Conservation (phyloP, 2,113 vertebrate genomes). For the Poeciliopsis turrubarensis region DNA sequence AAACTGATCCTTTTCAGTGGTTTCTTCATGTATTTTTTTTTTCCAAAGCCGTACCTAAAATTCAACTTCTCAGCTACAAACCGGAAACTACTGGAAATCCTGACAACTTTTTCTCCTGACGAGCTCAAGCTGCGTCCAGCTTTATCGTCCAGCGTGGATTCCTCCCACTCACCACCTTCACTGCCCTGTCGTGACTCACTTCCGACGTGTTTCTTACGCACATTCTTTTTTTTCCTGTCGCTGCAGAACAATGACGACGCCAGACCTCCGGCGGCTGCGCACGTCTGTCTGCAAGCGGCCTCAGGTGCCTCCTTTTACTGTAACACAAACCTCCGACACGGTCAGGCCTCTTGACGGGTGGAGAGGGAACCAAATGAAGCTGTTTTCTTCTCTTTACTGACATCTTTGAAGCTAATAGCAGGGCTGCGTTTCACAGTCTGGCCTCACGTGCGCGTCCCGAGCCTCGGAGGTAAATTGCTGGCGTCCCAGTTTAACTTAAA, state of each 20-base stretch:
- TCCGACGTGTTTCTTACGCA: not conserved
- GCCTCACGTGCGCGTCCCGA: slow-evolving; percentile 15
- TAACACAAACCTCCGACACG: not conserved
- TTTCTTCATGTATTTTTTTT: no score
- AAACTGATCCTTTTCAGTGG: no score
- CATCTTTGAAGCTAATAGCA: slow-evolving; percentile 40
- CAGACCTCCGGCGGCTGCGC: slow-evolving; percentile 5
- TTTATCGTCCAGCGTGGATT: not conserved
- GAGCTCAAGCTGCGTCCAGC: not conserved
- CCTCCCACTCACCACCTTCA: slow-evolving; percentile 2
- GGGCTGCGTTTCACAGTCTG: slow-evolving; percentile 45
- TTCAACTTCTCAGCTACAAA: no score
- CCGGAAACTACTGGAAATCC: not conserved
- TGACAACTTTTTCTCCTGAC: not conserved
- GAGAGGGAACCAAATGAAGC: not conserved
- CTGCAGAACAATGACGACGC: slow-evolving; percentile 20
- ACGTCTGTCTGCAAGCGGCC: slow-evolving; percentile 22
- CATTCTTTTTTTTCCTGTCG: not conserved
- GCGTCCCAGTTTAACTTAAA: slow-evolving; percentile 37
- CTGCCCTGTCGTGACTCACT: not conserved
- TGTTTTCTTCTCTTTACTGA: not conserved
- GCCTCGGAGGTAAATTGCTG: slow-evolving; percentile 38
- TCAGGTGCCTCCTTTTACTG: slow-evolving; percentile 4
- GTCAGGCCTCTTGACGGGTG: slow-evolving; percentile 9
- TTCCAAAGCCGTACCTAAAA: no score